Percentiles rank a stretch among this genome's conserved stretches.
Evolutionary conservation across 2,797 vertebrate genomes (phyloP).

Genomic region (Amphiprion clarkii): DNA sequence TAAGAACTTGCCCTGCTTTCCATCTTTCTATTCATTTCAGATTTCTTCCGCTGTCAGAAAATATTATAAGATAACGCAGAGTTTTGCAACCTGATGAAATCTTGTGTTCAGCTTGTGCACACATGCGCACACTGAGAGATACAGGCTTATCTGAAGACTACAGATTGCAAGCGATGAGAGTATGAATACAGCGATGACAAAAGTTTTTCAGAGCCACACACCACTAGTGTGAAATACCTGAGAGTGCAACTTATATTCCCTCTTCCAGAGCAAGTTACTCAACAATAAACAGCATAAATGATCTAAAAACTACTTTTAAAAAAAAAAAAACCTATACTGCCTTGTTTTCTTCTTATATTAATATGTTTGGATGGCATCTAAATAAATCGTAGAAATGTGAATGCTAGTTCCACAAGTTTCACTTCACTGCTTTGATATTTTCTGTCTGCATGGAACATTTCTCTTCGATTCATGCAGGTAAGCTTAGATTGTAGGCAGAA

Average conservation of each 20-base stretch:
- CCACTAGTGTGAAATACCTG: too few relatives aligned
- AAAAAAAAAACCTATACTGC: not conserved
- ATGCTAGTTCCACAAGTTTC: too few relatives aligned
- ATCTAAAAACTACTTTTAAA: too few relatives aligned
- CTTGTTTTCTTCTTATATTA: not conserved
- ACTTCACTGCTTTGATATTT: not conserved
- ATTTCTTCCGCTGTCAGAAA: not conserved
- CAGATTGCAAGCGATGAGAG: not conserved
- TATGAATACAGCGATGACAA: not conserved
- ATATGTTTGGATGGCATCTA: not conserved
- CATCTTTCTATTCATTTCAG: not conserved
- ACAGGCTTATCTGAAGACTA: not conserved
- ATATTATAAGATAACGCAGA: too few relatives aligned
- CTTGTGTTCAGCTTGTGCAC: not conserved
- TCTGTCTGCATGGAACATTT: too few relatives aligned
- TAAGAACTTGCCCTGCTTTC: not conserved
- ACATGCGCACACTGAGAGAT: not conserved
- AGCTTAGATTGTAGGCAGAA: not conserved
- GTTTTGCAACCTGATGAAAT: too few relatives aligned
- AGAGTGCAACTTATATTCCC: too few relatives aligned
- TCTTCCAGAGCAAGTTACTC: too few relatives aligned
- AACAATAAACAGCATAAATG: too few relatives aligned
- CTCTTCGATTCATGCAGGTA: not conserved
- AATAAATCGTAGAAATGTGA: not conserved
- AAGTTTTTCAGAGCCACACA: not conserved